phyloP scores from a whole-genome alignment of 2,888 invertebrate genomes.

The Digitonthophagus gazella region DNA sequence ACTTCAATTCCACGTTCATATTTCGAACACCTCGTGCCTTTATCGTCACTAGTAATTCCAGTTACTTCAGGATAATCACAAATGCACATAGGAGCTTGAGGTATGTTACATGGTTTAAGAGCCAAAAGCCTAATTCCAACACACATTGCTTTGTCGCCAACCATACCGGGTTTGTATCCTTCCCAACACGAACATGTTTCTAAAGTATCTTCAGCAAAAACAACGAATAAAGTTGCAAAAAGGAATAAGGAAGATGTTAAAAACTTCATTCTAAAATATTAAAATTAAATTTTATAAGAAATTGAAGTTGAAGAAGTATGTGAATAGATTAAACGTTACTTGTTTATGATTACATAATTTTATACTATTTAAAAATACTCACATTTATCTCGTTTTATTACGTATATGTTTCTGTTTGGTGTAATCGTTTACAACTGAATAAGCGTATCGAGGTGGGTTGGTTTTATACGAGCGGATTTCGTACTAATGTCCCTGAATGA shows the following conservation, averaged over 20 bases:
- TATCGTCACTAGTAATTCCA: constrained; percentile 30
- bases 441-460: background rate
- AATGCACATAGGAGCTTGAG: constrained; percentile 40
- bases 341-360: background rate
- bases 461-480: background rate
- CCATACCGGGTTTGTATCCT: constrained; percentile 40
- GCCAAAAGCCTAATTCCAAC: constrained; percentile 5
- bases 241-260: background rate
- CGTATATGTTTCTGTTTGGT: background rate
- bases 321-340: background rate
- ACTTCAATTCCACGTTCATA: constrained; percentile 6
- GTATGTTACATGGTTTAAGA: constrained; percentile 39
- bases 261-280: constrained; percentile 21
- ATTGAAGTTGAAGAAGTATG: background rate
- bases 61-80: constrained; percentile 33
- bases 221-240: background rate
- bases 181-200: constrained; percentile 43
- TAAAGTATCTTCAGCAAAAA: constrained; percentile 3
- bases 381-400: background rate
- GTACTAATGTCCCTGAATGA: background rate
- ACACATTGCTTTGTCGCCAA: constrained; percentile 25
- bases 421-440: background rate
- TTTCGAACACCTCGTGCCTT: background rate
- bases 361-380: background rate
- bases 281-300: constrained; percentile 3